Conservation (phyloP, 2,888 invertebrate genomes). For the Hydrotaea diabolus region DNA sequence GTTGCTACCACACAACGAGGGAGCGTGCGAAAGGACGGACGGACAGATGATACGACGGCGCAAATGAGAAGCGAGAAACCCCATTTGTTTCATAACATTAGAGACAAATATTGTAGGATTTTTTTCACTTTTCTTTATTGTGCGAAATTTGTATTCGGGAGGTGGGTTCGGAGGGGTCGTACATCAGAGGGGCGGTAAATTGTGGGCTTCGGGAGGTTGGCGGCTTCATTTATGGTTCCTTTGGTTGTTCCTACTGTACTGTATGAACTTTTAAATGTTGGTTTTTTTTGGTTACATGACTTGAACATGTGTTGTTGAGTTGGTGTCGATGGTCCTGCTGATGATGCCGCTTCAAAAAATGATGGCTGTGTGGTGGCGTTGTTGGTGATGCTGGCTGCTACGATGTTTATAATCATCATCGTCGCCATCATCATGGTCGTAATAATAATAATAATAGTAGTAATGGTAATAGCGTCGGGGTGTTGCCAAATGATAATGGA, state of each 20-base stretch:
- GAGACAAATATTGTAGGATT: constrained; percentile 1
- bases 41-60: too few species aligned
- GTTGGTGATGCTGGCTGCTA: background rate
- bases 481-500: constrained; percentile 54
- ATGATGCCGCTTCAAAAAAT: background rate
- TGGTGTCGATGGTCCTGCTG: constrained; percentile 2
- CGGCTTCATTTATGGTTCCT: background rate
- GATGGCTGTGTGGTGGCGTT: constrained; percentile 30
- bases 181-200: background rate
- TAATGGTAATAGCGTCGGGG: constrained; percentile 43
- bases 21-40: background rate
- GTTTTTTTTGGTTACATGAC: background rate
- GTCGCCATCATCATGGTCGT: background rate
- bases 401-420: constrained; percentile 28
- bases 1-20: constrained; percentile 18
- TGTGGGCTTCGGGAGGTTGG: background rate
- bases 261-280: constrained; percentile 16
- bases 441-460: constrained; percentile 10
- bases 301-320: background rate
- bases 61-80: background rate
- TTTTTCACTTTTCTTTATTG: background rate
- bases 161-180: background rate
- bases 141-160: background rate
- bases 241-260: too few species aligned
- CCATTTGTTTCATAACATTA: constrained; percentile 30